phyloP scores from a whole-genome alignment of 1,140 invertebrate species.

The Aphelinus atriplicis region DNA sequence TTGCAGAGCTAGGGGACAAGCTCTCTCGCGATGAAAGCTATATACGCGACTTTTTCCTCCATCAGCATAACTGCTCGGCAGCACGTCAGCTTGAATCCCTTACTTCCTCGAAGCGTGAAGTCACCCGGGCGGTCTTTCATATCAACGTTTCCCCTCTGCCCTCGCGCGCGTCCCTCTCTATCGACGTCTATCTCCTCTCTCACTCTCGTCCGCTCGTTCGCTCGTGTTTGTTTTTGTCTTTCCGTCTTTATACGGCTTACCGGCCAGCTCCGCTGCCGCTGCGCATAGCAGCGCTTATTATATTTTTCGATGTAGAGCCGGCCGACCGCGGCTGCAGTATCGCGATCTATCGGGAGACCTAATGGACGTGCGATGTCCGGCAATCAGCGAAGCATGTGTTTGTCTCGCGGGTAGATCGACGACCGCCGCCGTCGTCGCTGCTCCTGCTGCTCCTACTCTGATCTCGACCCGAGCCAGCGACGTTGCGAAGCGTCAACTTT shows the following conservation, averaged over 20 bases:
- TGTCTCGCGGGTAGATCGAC: slow-evolving; percentile 15
- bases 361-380: slow-evolving; percentile 47
- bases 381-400: slow-evolving; percentile 39
- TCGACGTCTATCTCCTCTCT: slow-evolving; percentile 20
- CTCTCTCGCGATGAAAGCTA: too few relatives aligned
- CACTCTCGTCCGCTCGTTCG: neutral
- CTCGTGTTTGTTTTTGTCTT: neutral
- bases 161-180: neutral
- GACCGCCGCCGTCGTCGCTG: neutral
- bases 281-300: neutral
- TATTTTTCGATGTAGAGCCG: neutral
- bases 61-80: slow-evolving; percentile 13
- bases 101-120: slow-evolving; percentile 30
- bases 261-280: too few relatives aligned
- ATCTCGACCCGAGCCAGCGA: too few relatives aligned
- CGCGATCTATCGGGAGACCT: slow-evolving; percentile 43
- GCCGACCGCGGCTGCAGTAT: neutral
- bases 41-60: neutral
- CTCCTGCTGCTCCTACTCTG: too few relatives aligned
- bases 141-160: slow-evolving; percentile 6
- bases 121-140: slow-evolving; percentile 30
- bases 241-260: too few relatives aligned
- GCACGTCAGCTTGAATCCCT: slow-evolving; percentile 20
- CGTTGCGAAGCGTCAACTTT: too few relatives aligned
- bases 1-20: too few relatives aligned